Evolutionary conservation across 2,113 vertebrate species (phyloP), one percentile per base, ranked within the genome.

Genomic region (Pogona vitticeps): DNA sequence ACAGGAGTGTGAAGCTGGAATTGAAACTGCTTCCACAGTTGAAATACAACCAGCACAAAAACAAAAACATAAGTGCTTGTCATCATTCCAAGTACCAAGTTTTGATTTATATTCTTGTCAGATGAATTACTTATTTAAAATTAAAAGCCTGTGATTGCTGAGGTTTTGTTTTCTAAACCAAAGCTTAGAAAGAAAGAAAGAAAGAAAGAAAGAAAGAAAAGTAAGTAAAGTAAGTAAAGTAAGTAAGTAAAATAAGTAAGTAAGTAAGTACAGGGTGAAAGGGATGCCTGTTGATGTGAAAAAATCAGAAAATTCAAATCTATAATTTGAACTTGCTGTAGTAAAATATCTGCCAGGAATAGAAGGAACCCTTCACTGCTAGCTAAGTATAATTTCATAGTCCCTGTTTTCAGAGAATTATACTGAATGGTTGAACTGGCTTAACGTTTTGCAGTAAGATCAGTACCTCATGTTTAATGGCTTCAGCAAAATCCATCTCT

Each of bases 1-100:
- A 67, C 78, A 81, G 71, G 42, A 75, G 59, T 76, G 73, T 76
- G 40, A 28, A 26, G 72, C 73, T 84, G 83, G 83, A 84, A 63
- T 31, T 20, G 42, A 76, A 76, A 81, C 71, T 81, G 61, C 71
- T 23, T 87, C 23, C 65, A 71, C 36, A n/a, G 65, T 70, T 68
- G n/a, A 56, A 83, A 58, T 28, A 38, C 17, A 58, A 38, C 5
- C n/a, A 61, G 18, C 18, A 40, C 3, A 78, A 78, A 85, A 70
- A 78, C 40, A 33, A 70, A 42, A 15, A 28, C 67, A 12, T 13
- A 81, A 52, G 46, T 52, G 40, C 65, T 73, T 75, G 40, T 76
- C 79, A 87, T 81, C 15, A 46, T 76, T 76, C 71, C 71, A 87
- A 76, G 33, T 71, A n/a, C 28, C 26, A n/a, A 56, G 31, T 77